These are phyloP conservation scores for Trematomus loennbergii DNA, from an alignment of 2,113 vertebrate genomes.

Conservation along the genomic window DNA sequence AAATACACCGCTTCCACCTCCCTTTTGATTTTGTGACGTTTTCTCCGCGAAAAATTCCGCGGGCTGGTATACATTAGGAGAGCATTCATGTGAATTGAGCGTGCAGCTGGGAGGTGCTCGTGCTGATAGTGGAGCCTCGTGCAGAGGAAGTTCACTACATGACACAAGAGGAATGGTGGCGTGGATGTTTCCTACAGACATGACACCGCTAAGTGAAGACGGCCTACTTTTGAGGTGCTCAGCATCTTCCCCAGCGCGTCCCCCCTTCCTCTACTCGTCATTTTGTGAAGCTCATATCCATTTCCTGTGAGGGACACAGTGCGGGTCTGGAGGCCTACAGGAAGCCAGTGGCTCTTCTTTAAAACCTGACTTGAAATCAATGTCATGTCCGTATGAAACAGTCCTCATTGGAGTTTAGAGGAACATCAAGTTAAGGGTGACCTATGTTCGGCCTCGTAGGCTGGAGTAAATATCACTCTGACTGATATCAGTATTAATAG, in stretches of 20 bases:
- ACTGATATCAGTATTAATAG: not conserved
- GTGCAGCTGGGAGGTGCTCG: not conserved
- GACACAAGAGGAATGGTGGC: not conserved
- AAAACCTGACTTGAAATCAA: not conserved
- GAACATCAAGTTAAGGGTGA: not conserved
- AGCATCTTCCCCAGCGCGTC: slow-evolving; percentile 14
- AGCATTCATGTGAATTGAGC: not conserved
- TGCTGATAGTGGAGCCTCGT: not conserved
- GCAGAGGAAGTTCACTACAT: not conserved
- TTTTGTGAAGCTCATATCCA: slow-evolving; percentile 63
- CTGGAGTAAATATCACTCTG: not conserved
- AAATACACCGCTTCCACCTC: not conserved
- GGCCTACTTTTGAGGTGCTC: not conserved
- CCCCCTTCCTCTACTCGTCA: slow-evolving; percentile 54
- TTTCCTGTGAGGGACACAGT: slow-evolving; percentile 42
- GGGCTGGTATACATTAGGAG: not conserved
- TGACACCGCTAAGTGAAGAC: not conserved
- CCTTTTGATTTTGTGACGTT: fast-evolving
- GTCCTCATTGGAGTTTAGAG: not conserved
- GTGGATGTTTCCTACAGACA: not conserved
- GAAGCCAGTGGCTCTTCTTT: not conserved
- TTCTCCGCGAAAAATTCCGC: not conserved
- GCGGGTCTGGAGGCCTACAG: slow-evolving; percentile 7
- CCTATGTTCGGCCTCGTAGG: not conserved
- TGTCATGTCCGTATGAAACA: not conserved